phyloP scores from a whole-genome alignment of 2,888 invertebrate species.

The Meghimatium bilineatum region DNA sequence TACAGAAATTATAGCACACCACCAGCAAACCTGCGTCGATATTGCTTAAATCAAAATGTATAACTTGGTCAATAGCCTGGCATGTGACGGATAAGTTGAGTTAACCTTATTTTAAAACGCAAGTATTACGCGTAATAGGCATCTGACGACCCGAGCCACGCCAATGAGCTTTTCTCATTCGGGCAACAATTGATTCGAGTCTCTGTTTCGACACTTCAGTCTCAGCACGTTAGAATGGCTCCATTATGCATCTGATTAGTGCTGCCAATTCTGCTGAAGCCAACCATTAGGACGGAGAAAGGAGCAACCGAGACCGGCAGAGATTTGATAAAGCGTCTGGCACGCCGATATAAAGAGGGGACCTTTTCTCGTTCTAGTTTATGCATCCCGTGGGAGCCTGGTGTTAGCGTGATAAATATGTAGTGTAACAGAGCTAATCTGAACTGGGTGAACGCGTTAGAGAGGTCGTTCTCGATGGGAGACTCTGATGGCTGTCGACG shows the following conservation, averaged over 20 bases:
- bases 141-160: slow-evolving; percentile 29
- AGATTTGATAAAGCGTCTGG: slow-evolving; percentile 40
- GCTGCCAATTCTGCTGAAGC: slow-evolving; percentile 44
- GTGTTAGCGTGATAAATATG: slow-evolving; percentile 46
- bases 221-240: slow-evolving; percentile 43
- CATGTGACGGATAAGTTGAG: slow-evolving; percentile 20
- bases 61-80: slow-evolving; percentile 8
- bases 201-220: slow-evolving; percentile 40
- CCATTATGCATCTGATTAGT: slow-evolving; percentile 47
- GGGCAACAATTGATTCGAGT: slow-evolving; percentile 42
- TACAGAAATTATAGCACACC: slow-evolving; percentile 2
- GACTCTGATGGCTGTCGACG: slow-evolving; percentile 40
- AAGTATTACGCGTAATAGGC: slow-evolving; percentile 30
- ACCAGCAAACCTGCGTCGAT: neutral
- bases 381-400: slow-evolving; percentile 35
- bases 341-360: slow-evolving; percentile 29
- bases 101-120: slow-evolving; percentile 5
- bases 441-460: slow-evolving; percentile 27
- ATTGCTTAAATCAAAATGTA: slow-evolving; percentile 21
- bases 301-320: slow-evolving; percentile 26
- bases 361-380: slow-evolving; percentile 33
- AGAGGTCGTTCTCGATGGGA: slow-evolving; percentile 26
- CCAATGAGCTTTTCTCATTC: slow-evolving; percentile 29
- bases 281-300: slow-evolving; percentile 39
- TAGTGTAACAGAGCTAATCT: slow-evolving; percentile 44